Percentiles rank a stretch among this genome's conserved stretches.
Evolutionary conservation across 2,888 invertebrate genomes (phyloP).

Genomic region (Dicyrtoma fusca): DNA sequence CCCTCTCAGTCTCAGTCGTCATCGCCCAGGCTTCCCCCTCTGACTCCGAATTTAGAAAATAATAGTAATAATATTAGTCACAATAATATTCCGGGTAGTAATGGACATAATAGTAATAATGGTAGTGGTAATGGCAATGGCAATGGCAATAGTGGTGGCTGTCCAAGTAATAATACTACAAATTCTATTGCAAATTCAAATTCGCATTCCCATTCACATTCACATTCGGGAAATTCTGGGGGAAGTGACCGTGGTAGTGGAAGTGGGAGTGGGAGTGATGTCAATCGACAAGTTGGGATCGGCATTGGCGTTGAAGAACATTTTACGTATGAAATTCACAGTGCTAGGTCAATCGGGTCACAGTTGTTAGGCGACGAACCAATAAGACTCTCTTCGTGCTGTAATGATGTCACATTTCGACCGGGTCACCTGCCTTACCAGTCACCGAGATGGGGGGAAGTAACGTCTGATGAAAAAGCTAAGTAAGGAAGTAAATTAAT

Average conservation of each 20-base stretch:
- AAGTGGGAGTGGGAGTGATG: too few relatives aligned
- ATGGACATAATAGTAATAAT: neutral
- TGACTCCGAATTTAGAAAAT: neutral
- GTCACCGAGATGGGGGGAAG: slow-evolving; percentile 13
- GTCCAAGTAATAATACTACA: too few relatives aligned
- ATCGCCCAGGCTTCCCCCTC: slow-evolving; percentile 10
- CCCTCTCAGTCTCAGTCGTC: neutral
- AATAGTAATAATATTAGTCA: neutral
- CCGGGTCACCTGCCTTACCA: neutral
- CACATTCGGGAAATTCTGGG: too few relatives aligned
- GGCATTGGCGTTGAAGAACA: too few relatives aligned
- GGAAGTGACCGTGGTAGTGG: too few relatives aligned
- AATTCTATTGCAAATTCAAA: too few relatives aligned
- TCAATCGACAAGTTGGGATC: too few relatives aligned
- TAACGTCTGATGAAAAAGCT: slow-evolving; percentile 4
- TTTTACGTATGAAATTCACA: neutral
- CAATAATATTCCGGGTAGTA: neutral
- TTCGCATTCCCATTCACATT: too few relatives aligned
- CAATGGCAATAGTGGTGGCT: too few relatives aligned
- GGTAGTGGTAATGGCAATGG: neutral
- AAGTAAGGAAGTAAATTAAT: slow-evolving; percentile 11
- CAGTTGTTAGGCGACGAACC: slow-evolving; percentile 2
- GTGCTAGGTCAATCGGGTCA: slow-evolving; percentile 5
- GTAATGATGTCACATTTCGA: too few relatives aligned
- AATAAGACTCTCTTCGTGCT: neutral